Evolutionary conservation across 1,140 invertebrate species (phyloP), one percentile per base, ranked within the genome.

Genomic region (Drosophila triauraria): DNA sequence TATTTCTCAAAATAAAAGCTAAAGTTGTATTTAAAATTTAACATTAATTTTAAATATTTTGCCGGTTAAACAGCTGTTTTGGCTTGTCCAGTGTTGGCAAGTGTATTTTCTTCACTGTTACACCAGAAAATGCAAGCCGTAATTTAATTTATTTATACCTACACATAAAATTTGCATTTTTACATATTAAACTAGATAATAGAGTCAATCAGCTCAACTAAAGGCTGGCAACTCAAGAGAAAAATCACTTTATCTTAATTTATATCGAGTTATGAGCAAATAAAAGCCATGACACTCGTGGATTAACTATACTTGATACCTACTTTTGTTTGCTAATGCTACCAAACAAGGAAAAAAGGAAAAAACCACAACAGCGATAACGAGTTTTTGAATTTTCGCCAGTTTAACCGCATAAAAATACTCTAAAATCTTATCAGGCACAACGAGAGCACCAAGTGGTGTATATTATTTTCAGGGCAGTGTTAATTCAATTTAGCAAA

Each of bases 341-440:
- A 20, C 15, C 27, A 12, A 51, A 6, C 50, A 40, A n/a, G 0
- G 38, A 38, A 54, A 30, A 5, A 2, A 10, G 4, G 17, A 1
- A 13, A 53, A 54, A 50, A 32, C 60, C 56, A 56, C 61, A 58
- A 25, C n/a, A 32, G 38, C 25, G 38, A 61, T 43, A 40, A 48
- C 20, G 17, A 56, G 23, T 56, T 56, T 44, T 74, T 74, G 8
- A 63, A 56, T 70, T 43, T 48, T 56, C 17, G 10, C 23, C 40
- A 70, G 25, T 42, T 64, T 42, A 43, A 32, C 12, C 51, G 25
- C 61, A 25, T 35, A 17, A 47, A 57, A 58, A 47, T n/a, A 46
- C 35, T 48, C 64, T 51, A 50, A 72, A 78, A 40, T 76, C 64
- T 80, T 83, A 84, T 76, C 67, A 82, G 60, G 32, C 32, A 54